phyloP scores from a whole-genome alignment of 2,888 invertebrate species.

The Diaphora mendica region DNA sequence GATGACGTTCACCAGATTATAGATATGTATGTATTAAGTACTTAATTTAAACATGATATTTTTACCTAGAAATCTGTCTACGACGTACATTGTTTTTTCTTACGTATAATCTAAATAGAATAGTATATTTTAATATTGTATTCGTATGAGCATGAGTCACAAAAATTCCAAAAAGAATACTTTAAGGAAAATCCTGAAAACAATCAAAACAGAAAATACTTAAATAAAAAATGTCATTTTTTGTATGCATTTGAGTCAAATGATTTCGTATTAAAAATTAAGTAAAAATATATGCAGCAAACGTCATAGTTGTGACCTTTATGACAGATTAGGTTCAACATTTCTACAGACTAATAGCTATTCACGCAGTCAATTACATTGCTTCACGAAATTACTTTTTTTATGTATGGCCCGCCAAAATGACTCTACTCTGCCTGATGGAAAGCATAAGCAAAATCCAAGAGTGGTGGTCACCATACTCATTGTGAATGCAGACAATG shows the following conservation, averaged over 20 bases:
- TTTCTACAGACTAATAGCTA: neutral
- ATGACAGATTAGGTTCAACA: neutral
- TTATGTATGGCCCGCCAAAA: too few relatives aligned
- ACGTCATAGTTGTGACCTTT: neutral
- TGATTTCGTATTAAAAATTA: neutral
- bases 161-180: neutral
- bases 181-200: neutral
- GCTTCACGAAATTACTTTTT: neutral
- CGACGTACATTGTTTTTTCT: neutral
- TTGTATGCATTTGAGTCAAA: neutral
- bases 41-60: neutral
- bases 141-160: neutral
- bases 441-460: too few relatives aligned
- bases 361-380: neutral
- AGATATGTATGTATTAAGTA: neutral
- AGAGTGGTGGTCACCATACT: too few relatives aligned
- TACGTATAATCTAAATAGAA: neutral
- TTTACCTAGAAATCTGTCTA: neutral
- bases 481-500: too few relatives aligned
- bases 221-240: neutral
- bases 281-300: neutral
- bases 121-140: neutral
- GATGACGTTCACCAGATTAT: neutral
- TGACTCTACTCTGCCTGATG: too few relatives aligned
- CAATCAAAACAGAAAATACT: neutral